Conservation (phyloP, 2,888 invertebrate genomes). For the Xylota sylvarum region DNA sequence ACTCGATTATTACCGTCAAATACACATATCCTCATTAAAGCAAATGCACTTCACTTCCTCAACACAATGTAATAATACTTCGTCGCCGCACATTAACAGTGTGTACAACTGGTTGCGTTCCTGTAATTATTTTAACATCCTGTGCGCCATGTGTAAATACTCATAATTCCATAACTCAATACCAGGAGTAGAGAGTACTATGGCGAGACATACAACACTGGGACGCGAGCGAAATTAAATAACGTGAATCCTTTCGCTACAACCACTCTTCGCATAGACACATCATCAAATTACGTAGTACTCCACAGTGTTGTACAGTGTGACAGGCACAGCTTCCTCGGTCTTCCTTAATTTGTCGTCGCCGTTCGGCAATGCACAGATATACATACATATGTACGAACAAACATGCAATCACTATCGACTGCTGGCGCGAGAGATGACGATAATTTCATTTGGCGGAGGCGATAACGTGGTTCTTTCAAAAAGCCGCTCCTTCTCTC, state of each 20-base stretch:
- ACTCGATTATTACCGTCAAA: background rate
- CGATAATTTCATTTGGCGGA: slow-evolving; percentile 72
- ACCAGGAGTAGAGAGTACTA: background rate
- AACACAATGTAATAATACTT: slow-evolving; percentile 41
- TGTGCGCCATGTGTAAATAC: slow-evolving; percentile 45
- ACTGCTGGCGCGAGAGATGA: slow-evolving; percentile 53
- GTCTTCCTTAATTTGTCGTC: slow-evolving; percentile 62
- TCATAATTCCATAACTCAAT: slow-evolving; percentile 62
- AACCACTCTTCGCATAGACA: background rate
- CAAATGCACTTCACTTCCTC: slow-evolving; percentile 8
- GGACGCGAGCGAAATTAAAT: slow-evolving; percentile 50
- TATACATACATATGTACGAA: background rate
- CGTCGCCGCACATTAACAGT: slow-evolving; percentile 40
- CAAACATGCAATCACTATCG: slow-evolving; percentile 48
- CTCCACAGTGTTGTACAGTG: slow-evolving; percentile 10
- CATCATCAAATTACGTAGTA: slow-evolving; percentile 23
- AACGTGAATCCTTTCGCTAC: slow-evolving; percentile 44
- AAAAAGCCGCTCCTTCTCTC: slow-evolving; percentile 31
- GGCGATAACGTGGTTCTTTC: slow-evolving; percentile 71
- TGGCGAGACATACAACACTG: slow-evolving; percentile 29
- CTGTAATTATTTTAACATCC: slow-evolving; percentile 58
- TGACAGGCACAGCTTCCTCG: no score
- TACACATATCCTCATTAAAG: background rate
- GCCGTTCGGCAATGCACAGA: background rate
- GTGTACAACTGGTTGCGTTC: slow-evolving; percentile 26